phyloP scores from a whole-genome alignment of 2,113 vertebrate genomes.

The Tor tambroides region DNA sequence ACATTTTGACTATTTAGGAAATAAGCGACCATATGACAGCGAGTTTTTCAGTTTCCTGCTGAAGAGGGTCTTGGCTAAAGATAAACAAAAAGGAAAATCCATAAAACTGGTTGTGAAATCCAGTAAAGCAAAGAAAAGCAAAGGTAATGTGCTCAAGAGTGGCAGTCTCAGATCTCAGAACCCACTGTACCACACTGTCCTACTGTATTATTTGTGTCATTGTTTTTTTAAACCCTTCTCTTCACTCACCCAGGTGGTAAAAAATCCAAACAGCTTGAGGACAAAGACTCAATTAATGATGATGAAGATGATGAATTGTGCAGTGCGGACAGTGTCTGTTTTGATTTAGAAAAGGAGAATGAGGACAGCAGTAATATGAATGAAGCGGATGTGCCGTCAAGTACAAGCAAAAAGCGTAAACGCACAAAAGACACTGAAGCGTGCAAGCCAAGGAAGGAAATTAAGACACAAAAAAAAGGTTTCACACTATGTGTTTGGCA shows the following conservation, averaged over 20 bases:
- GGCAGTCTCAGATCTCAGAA: neutral
- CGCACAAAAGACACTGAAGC: neutral
- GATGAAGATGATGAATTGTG: conserved; percentile 52
- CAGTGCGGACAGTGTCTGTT: conserved; percentile 3
- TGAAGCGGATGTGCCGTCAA: neutral
- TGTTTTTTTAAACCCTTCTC: neutral
- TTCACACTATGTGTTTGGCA: no score
- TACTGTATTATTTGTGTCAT: neutral
- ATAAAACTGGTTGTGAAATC: conserved; percentile 47
- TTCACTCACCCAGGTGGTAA: conserved; percentile 55
- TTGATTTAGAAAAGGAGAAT: conserved; percentile 50
- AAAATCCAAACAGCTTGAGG: conserved; percentile 56
- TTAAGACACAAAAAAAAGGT: conserved; percentile 35
- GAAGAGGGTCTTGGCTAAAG: conserved; percentile 50
- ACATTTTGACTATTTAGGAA: conserved; percentile 27
- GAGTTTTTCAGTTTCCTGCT: conserved; percentile 56
- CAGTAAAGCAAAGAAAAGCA: conserved; percentile 36
- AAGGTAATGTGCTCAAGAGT: conserved; percentile 35
- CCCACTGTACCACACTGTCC: neutral
- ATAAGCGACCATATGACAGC: conserved; percentile 52
- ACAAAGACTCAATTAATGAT: conserved; percentile 53
- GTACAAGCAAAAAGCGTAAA: conserved; percentile 47
- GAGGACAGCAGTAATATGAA: conserved; percentile 28
- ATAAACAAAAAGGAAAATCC: conserved; percentile 50
- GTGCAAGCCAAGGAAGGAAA: conserved; percentile 33